Evolutionary conservation across 2,797 vertebrate genomes (phyloP).

Genomic region (Typhlichthys eigenmanni): DNA sequence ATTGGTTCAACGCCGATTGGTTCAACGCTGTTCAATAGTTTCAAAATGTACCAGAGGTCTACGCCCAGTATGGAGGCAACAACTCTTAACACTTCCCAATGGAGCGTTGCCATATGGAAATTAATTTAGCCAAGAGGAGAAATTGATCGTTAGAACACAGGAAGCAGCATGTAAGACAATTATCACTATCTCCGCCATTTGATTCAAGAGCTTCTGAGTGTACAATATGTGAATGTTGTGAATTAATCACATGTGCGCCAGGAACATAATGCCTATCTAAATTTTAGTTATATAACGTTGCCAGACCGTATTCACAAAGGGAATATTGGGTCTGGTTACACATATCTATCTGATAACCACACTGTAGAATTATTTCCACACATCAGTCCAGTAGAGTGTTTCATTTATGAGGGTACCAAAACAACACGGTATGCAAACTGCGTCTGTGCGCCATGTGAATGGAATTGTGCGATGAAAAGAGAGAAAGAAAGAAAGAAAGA

Average conservation of each 20-base stretch:
- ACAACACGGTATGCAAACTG: too few species aligned
- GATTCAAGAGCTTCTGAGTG: conserved; percentile 69
- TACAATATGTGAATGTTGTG: conserved; percentile 55
- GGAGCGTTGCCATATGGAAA: conserved; percentile 52
- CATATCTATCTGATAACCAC: conserved; percentile 22
- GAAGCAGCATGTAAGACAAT: conserved; percentile 75
- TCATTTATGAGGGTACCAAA: not conserved
- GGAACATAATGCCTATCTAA: conserved; percentile 38
- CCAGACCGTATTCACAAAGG: too few species aligned
- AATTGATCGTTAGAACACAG: conserved; percentile 76
- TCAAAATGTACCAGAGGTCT: too few species aligned
- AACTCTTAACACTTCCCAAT: too few species aligned
- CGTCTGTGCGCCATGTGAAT: too few species aligned
- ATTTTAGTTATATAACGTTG: not conserved
- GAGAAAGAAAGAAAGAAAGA: too few species aligned
- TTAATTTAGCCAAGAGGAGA: conserved; percentile 68
- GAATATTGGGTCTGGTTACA: too few species aligned
- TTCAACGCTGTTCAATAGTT: too few species aligned
- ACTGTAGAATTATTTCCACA: conserved; percentile 22
- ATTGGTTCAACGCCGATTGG: too few species aligned
- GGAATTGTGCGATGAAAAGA: too few species aligned
- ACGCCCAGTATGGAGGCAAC: too few species aligned
- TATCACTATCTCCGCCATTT: conserved; percentile 68
- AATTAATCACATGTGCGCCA: conserved; percentile 69
- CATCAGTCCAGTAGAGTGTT: conserved; percentile 19